These are phyloP conservation scores for Campaea margaritaria DNA, from an alignment of 2,888 invertebrate genomes.

Conservation along the genomic window DNA sequence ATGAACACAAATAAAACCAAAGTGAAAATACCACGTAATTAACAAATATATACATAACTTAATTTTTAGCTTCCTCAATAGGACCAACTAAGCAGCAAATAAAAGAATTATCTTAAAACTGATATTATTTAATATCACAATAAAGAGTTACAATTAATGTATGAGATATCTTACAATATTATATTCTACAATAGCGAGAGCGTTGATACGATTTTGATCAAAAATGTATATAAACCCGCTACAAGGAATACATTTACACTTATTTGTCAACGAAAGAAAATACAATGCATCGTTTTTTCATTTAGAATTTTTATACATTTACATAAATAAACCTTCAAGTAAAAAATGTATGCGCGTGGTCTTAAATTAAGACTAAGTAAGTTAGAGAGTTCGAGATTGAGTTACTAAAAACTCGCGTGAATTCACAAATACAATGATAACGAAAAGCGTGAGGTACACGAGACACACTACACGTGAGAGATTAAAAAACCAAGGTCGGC, in stretches of 20 bases:
- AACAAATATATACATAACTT: too few relatives aligned
- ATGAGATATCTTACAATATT: slow-evolving; percentile 23
- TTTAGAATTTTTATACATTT: slow-evolving; percentile 7
- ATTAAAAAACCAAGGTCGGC: too few relatives aligned
- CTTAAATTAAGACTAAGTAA: too few relatives aligned
- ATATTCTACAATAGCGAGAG: slow-evolving; percentile 21
- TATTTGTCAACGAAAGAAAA: slow-evolving; percentile 4
- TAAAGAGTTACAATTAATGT: slow-evolving; percentile 38
- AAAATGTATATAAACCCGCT: slow-evolving; percentile 14
- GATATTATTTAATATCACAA: slow-evolving; percentile 48
- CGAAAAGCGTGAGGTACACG: too few relatives aligned
- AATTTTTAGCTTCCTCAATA: too few relatives aligned
- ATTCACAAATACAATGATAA: too few relatives aligned
- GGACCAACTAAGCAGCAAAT: not conserved
- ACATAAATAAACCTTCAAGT: not conserved
- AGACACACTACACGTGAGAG: too few relatives aligned
- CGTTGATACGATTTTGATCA: slow-evolving; percentile 15
- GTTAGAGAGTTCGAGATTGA: too few relatives aligned
- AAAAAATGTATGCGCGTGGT: too few relatives aligned
- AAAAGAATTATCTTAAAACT: slow-evolving; percentile 31
- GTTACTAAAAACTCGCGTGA: too few relatives aligned
- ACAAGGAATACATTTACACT: slow-evolving; percentile 1
- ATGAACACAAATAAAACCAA: too few relatives aligned
- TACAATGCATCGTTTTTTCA: not conserved
- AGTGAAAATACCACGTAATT: too few relatives aligned